phyloP scores from a whole-genome alignment of 2,113 vertebrate genomes.

The Rhodinocichla rosea region DNA sequence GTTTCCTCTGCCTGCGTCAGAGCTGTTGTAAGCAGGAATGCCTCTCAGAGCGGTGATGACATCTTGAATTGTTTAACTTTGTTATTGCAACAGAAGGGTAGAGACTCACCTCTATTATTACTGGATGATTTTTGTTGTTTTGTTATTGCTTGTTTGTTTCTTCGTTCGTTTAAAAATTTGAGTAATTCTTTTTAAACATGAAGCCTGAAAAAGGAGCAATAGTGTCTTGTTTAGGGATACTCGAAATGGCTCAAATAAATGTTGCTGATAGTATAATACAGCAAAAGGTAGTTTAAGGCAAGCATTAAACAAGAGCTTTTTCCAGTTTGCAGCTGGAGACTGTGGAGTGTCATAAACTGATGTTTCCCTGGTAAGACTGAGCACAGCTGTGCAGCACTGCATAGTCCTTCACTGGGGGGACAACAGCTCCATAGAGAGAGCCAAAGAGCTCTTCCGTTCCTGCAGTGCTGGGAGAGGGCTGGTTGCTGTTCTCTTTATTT shows the following conservation, averaged over 20 bases:
- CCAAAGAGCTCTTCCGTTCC: not conserved
- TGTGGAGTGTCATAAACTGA: not conserved
- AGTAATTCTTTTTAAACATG: not conserved
- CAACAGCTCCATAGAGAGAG: not conserved
- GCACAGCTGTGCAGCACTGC: rapidly evolving
- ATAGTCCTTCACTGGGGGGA: not conserved
- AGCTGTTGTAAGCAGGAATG: not conserved
- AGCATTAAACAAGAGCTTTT: not conserved
- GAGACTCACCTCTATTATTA: not conserved
- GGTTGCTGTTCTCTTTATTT: not conserved
- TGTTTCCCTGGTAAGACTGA: not conserved
- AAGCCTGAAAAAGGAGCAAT: not conserved
- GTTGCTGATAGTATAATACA: not conserved
- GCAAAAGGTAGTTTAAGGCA: not conserved
- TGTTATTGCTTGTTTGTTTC: not conserved
- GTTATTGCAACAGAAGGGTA: not conserved
- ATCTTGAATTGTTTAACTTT: not conserved
- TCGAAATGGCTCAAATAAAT: not conserved
- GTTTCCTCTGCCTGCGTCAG: not conserved
- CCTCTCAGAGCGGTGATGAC: not conserved
- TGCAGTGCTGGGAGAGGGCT: not conserved
- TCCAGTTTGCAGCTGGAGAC: not conserved
- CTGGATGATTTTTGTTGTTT: not conserved
- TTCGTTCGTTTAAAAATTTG: not conserved
- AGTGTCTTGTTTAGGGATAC: not conserved